These are phyloP conservation scores for Drosophila vallismaia DNA, from an alignment of 2,888 invertebrate species.

Conservation along the genomic window DNA sequence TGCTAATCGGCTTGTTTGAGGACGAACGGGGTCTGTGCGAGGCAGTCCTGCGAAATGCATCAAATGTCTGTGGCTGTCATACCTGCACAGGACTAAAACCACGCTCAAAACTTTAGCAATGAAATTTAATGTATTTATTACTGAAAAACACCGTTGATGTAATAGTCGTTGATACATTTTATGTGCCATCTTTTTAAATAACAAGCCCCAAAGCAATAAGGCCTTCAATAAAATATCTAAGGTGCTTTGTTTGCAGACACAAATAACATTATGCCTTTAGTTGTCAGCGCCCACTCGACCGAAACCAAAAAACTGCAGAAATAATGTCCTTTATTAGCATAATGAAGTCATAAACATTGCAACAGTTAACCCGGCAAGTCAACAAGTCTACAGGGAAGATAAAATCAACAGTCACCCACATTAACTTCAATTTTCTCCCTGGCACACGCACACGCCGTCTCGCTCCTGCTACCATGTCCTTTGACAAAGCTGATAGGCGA, in stretches of 20 bases:
- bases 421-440: conserved; percentile 31
- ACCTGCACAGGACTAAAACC: neutral
- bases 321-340: conserved; percentile 75
- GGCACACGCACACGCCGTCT: conserved; percentile 12
- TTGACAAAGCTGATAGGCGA: conserved; percentile 59
- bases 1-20: conserved; percentile 64
- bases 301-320: conserved; percentile 39
- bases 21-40: conserved; percentile 7
- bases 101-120: neutral
- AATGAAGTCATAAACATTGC: conserved; percentile 79
- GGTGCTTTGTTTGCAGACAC: neutral
- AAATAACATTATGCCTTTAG: neutral
- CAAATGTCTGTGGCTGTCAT: conserved; percentile 27
- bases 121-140: neutral
- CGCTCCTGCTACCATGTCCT: neutral
- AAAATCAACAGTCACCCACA: conserved; percentile 68
- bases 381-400: conserved; percentile 77
- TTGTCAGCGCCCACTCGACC: neutral
- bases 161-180: neutral
- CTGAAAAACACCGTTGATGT: no score
- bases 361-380: conserved; percentile 73
- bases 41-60: conserved; percentile 33
- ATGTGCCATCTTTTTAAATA: neutral
- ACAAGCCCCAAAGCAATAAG: neutral
- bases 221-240: neutral